Conservation (phyloP, 2,888 invertebrate species). For the Busseola fusca region DNA sequence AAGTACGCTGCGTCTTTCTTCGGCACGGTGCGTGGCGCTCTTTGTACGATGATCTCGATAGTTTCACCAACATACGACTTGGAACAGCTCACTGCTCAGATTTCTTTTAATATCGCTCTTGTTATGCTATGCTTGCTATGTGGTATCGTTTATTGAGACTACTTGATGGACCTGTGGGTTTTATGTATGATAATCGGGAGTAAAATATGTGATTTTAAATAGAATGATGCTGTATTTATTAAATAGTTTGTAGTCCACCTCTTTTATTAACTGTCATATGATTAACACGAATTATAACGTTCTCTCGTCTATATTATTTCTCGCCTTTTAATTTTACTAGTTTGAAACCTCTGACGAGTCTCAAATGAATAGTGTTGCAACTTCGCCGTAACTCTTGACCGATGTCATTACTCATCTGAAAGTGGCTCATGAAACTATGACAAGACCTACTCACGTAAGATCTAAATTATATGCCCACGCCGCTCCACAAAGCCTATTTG, state of each 20-base stretch:
- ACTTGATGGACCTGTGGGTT: conserved; percentile 53
- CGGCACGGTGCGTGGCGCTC: conserved; percentile 73
- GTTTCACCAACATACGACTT: conserved; percentile 76
- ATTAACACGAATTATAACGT: conserved; percentile 3
- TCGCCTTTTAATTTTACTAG: conserved; percentile 17
- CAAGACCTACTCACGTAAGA: conserved; percentile 78
- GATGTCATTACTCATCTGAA: conserved; percentile 79
- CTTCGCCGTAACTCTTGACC: conserved; percentile 69
- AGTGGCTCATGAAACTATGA: conserved; percentile 81
- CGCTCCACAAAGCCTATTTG: conserved; percentile 60
- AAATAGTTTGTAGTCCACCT: conserved; percentile 1
- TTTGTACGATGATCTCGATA: conserved; percentile 80
- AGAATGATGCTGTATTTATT: conserved; percentile 11
- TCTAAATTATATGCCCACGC: conserved; percentile 71
- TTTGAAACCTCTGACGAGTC: conserved; percentile 51
- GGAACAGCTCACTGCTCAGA: conserved; percentile 65
- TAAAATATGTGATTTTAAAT: conserved; percentile 25
- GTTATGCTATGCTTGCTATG: conserved; percentile 51
- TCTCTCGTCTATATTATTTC: background rate
- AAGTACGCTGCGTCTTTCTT: conserved; percentile 76
- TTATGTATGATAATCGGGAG: conserved; percentile 22
- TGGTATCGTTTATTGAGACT: conserved; percentile 39
- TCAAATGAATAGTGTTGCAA: conserved; percentile 70
- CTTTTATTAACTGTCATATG: conserved; percentile 2
- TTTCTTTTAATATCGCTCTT: conserved; percentile 63